These are phyloP conservation scores for Gorsachius magnificus DNA, from an alignment of 2,797 vertebrate genomes.

Conservation along the genomic window DNA sequence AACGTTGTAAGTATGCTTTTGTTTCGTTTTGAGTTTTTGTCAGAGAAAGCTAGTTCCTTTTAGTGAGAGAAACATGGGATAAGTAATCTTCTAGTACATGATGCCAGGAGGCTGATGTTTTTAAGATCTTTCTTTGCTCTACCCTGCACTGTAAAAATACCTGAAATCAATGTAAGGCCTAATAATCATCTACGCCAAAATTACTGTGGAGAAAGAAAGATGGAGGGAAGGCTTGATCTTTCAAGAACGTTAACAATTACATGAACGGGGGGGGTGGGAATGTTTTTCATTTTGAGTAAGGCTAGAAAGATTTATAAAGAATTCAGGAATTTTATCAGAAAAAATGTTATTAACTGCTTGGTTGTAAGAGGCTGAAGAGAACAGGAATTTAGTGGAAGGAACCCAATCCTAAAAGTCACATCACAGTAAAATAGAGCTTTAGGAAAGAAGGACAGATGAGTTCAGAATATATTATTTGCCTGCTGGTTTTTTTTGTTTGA, in stretches of 20 bases:
- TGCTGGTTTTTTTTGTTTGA: background rate
- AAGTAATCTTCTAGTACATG: background rate
- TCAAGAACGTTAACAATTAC: background rate
- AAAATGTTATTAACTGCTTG: background rate
- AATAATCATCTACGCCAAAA: background rate
- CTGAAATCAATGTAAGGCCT: background rate
- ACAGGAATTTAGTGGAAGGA: background rate
- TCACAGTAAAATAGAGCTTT: background rate
- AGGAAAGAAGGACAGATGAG: background rate
- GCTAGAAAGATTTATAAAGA: background rate
- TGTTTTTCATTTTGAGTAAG: background rate
- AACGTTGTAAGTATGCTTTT: background rate
- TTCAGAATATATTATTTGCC: background rate
- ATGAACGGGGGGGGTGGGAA: background rate
- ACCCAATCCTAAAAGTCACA: background rate
- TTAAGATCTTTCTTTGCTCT: background rate
- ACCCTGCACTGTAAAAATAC: background rate
- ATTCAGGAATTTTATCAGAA: background rate
- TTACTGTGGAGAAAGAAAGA: background rate
- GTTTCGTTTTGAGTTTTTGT: background rate
- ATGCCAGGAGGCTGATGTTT: background rate
- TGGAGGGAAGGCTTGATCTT: background rate
- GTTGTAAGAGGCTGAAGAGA: background rate
- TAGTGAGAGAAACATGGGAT: background rate
- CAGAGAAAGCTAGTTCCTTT: background rate